These are phyloP conservation scores for Shinisaurus crocodilurus DNA, from an alignment of 2,113 vertebrate genomes.

Conservation along the genomic window DNA sequence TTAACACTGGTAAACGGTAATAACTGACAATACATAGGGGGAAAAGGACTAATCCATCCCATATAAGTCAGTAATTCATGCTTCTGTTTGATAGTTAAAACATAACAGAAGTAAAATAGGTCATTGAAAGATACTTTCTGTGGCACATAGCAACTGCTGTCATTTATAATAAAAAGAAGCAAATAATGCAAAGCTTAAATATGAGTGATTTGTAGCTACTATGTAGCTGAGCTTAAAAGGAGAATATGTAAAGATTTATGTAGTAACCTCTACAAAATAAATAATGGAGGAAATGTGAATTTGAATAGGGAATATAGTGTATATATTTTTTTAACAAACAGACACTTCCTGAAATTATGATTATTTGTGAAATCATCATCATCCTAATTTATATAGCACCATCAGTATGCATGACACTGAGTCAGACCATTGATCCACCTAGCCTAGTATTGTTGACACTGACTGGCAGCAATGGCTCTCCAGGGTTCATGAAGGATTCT, in stretches of 20 bases:
- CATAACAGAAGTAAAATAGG: background rate
- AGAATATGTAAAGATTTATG: background rate
- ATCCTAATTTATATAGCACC: background rate
- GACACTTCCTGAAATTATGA: background rate
- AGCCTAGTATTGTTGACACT: too few species aligned
- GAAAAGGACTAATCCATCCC: background rate
- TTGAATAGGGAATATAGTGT: background rate
- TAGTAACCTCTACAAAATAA: background rate
- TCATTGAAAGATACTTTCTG: background rate
- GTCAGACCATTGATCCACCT: too few species aligned
- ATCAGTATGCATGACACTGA: background rate
- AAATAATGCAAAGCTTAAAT: background rate
- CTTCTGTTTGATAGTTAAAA: background rate
- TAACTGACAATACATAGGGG: background rate
- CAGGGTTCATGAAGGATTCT: too few species aligned
- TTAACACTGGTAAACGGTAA: conserved; percentile 20
- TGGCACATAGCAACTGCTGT: background rate
- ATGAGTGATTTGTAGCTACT: background rate
- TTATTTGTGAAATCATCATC: background rate
- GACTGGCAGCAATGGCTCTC: too few species aligned
- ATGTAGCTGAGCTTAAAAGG: background rate
- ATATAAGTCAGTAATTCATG: background rate
- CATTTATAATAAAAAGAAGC: background rate
- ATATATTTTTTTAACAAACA: background rate
- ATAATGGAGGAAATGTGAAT: background rate